Evolutionary conservation across 1,140 invertebrate species (phyloP), one percentile per base, ranked within the genome.

Genomic region (Eufriesea mexicana): DNA sequence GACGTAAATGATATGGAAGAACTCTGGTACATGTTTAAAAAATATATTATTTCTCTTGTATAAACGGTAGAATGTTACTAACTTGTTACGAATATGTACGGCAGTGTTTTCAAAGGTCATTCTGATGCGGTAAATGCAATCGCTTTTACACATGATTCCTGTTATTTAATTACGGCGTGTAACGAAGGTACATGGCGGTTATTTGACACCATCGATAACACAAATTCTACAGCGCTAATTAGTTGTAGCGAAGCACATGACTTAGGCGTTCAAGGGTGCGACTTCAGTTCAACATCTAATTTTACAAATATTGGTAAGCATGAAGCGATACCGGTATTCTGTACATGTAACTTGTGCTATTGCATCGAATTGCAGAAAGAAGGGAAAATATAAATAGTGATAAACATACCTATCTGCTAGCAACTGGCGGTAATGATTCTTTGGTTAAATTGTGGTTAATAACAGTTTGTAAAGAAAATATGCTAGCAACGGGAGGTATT

Each of bases 351-450:
- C 45, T 47, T 14, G 9, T 45, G 5, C 1, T 12, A 4, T 54
- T 55, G 14, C 10, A 25, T 57, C 8, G n/a, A 23, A 18, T 35
- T 75, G 14, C 51, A 92, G 92, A 89, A 35, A 86, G 82, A n/a
- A 84, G 89, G 16, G 68, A 86, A 9, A 83, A 88, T 8, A 83
- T 86, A 8, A 74, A 79, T 2, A 81, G 90, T 57, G 82, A 89
- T 16, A 90, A 88, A 7, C 91, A 92, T 67, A 90, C 91, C 42
- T 96, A 96, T 89, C 86, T 97, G 35, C 84, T 97, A 74, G 96
- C 96, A 6, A 96, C 96, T 2, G 95, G 96, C 88, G 97, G 97
- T 9, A 96, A 97, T 86, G 97, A 97, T 91, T 95, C 96, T 75
- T 87, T 96, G 2, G 95, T 97, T 0, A 97, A 97, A 90, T 86